phyloP scores from a whole-genome alignment of 2,113 vertebrate genomes.

The Ovibos moschatus region DNA sequence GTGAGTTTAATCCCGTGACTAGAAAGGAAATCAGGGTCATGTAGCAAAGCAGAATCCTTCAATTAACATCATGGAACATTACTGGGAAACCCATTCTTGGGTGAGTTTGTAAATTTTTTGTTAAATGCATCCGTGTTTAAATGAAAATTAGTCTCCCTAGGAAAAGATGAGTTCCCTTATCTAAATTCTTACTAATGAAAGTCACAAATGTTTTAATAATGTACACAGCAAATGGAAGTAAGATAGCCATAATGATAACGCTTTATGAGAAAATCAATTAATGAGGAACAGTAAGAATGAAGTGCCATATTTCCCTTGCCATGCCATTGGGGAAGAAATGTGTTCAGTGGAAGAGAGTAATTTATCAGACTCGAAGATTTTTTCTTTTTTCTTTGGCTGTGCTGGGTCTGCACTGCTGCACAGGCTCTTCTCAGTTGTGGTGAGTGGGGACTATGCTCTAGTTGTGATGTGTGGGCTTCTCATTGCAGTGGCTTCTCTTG shows the following conservation, averaged over 20 bases:
- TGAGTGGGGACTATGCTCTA: background rate
- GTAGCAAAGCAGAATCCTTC: background rate
- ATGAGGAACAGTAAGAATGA: background rate
- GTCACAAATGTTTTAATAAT: background rate
- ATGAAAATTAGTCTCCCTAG: background rate
- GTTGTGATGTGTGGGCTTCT: background rate
- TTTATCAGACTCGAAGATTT: background rate
- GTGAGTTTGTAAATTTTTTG: background rate
- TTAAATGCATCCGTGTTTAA: background rate
- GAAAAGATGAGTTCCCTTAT: background rate
- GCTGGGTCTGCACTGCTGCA: background rate
- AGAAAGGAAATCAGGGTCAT: background rate
- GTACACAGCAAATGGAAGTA: background rate
- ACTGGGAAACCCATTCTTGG: background rate
- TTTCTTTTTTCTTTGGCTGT: background rate
- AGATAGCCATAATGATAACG: background rate
- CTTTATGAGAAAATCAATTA: conserved; percentile 14
- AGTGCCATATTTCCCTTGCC: background rate
- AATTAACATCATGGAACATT: background rate
- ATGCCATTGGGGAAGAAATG: background rate
- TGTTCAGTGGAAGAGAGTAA: background rate
- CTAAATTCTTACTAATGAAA: background rate
- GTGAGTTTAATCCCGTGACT: background rate
- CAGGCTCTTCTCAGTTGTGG: background rate
- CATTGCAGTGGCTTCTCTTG: background rate